Evolutionary conservation across 2,888 invertebrate species (phyloP).

Genomic region (Trichacis sp.): DNA sequence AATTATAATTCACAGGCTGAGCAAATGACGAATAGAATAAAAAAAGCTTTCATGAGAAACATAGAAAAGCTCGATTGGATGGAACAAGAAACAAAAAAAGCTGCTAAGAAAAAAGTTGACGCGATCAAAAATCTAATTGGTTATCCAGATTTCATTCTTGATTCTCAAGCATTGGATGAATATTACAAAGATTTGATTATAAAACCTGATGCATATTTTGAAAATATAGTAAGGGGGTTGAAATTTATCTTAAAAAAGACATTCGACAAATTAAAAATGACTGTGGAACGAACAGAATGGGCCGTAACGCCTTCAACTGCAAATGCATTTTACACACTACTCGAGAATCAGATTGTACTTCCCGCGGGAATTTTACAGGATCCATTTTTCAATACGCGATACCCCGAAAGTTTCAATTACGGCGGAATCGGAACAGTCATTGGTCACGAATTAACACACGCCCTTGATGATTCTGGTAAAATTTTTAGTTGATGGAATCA

Average conservation of each 20-base stretch:
- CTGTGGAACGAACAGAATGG: not conserved
- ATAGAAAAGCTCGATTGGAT: not conserved
- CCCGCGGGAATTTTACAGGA: not conserved
- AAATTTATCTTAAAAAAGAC: not conserved
- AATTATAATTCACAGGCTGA: not conserved
- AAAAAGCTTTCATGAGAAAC: not conserved
- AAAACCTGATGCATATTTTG: not conserved
- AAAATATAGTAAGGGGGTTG: not conserved
- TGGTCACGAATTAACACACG: not conserved
- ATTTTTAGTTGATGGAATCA: too few species aligned
- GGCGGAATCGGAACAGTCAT: not conserved
- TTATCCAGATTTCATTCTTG: not conserved
- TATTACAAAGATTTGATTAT: not conserved
- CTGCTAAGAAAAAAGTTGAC: not conserved
- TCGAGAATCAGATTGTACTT: not conserved
- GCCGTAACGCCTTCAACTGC: not conserved
- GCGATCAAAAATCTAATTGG: not conserved
- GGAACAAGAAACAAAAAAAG: not conserved
- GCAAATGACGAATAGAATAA: not conserved
- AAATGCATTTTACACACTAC: not conserved
- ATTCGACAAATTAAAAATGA: not conserved
- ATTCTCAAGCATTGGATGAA: not conserved
- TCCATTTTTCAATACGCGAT: not conserved
- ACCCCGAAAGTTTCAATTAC: not conserved
- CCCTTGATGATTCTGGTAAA: not conserved